phyloP scores from a whole-genome alignment of 2,888 invertebrate genomes.

The Dastarcus helophoroides region DNA sequence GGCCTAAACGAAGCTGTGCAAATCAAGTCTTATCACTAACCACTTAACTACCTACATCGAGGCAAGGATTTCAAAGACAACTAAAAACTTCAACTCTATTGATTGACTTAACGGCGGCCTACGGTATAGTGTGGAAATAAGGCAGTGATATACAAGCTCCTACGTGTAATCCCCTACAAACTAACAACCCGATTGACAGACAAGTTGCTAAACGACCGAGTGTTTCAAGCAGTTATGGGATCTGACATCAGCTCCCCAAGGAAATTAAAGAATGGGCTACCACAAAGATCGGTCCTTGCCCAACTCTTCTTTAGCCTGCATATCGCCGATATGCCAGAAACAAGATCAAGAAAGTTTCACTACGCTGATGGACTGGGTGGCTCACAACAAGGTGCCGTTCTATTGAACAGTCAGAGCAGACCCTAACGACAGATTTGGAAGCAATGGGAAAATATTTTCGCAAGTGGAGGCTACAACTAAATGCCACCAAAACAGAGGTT shows the following conservation, averaged over 20 bases:
- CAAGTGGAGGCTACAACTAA: constrained; percentile 4
- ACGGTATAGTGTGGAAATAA: constrained; percentile 1
- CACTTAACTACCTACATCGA: neutral
- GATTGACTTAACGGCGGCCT: no score
- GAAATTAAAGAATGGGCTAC: no score
- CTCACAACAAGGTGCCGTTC: constrained; percentile 5
- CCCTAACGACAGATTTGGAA: neutral
- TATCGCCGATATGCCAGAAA: no score
- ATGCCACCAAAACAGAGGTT: constrained; percentile 5
- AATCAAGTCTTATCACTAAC: no score
- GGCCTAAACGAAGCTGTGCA: no score
- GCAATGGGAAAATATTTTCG: constrained; percentile 4
- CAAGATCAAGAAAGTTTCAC: constrained; percentile 2
- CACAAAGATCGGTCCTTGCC: no score
- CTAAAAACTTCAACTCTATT: no score
- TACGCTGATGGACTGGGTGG: constrained; percentile 3
- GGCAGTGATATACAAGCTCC: constrained; percentile 1
- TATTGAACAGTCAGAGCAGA: constrained; percentile 2
- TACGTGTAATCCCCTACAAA: constrained; percentile 1
- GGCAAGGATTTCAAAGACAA: no score
- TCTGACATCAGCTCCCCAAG: constrained; percentile 3
- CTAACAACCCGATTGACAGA: constrained; percentile 1
- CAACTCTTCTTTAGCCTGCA: no score
- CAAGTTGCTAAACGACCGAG: neutral
- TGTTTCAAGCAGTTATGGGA: neutral